Base-by-base conservation (phyloP, 35 echinoderm and acorn worm genomes). In the Amphiura filiformis region DNA sequence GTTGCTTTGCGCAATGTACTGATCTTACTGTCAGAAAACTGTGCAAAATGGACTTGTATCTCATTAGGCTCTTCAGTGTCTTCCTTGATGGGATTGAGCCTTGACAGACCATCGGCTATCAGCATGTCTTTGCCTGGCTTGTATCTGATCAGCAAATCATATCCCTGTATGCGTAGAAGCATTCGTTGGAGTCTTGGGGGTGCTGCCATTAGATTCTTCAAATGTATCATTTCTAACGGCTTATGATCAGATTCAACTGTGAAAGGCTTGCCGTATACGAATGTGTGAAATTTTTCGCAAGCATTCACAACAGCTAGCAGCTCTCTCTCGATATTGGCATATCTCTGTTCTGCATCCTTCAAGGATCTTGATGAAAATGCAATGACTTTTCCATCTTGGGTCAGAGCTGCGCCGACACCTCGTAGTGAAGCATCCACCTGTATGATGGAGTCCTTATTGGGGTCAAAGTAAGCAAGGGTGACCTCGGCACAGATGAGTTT, bases 291-390 rank as follows among this genome's bases (percentile, higher is more conserved):
- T 75, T 38, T 77, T 75, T 95, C 89, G 17, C 90, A 84, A 0
- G 30, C 93, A 31, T 39, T 87, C 0, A 86, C 84, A n/a, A 95
- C 85, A 0, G 85, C 93, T 0, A 95, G 81, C 85, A 95, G 82
- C 41, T 87, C 93, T 0, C 81, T 56, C 34, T 91, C 93, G 34
- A 95, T 91, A 38, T 91, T 87, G 0, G 80, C 80, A 47, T 91
- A 86, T 18, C 83, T 1, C 38, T 86, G 37, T 32, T 91, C 81
- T 13, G 61, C 80, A n/a, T 80, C 90, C 17, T 40, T 91, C 39
- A 91, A 41, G 4, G 84, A 13, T 75, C 86, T 91, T 17, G 83
- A 86, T 57, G 82, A 42, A 38, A 91, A 91, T 0, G 9, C 49
- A 28, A 91, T 39, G n/a, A 77, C 39, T 35, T 81, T 81, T 1